Conservation (phyloP, 1,140 invertebrate species). For the Oryzaephilus surinamensis region DNA sequence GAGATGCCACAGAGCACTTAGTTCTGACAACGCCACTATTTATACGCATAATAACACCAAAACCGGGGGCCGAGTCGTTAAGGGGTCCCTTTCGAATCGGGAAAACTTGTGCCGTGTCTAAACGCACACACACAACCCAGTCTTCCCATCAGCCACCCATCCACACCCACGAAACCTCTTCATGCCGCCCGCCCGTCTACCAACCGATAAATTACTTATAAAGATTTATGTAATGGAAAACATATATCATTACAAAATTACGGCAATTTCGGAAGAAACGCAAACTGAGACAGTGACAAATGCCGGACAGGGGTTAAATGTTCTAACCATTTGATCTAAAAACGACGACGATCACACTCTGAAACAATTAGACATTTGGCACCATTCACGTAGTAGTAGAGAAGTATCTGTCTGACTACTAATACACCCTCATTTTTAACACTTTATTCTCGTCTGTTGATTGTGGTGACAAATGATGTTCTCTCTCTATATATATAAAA, state of each 20-base stretch:
- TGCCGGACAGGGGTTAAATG: conserved; percentile 26
- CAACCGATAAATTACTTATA: conserved; percentile 31
- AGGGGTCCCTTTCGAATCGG: no score
- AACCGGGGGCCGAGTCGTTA: no score
- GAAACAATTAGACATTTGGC: conserved; percentile 17
- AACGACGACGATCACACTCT: conserved; percentile 24
- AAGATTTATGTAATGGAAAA: conserved; percentile 35
- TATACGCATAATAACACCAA: conserved; percentile 51
- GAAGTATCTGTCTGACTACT: conserved; percentile 8
- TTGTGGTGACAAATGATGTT: no score
- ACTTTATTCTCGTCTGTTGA: no score
- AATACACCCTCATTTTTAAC: conserved; percentile 22
- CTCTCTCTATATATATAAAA: no score
- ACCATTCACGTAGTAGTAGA: conserved; percentile 11
- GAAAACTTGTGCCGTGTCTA: no score
- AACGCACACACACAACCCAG: no score
- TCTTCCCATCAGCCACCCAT: no score
- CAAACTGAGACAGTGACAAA: conserved; percentile 29
- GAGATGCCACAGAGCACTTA: conserved; percentile 35
- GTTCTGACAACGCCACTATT: conserved; percentile 46
- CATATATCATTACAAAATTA: conserved; percentile 34
- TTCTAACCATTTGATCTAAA: conserved; percentile 26
- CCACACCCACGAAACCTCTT: no score
- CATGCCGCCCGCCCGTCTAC: conserved; percentile 42
- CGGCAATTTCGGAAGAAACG: conserved; percentile 27